These are phyloP conservation scores for Lepus townsendii DNA, from an alignment of 2,797 vertebrate genomes.

Conservation along the genomic window DNA sequence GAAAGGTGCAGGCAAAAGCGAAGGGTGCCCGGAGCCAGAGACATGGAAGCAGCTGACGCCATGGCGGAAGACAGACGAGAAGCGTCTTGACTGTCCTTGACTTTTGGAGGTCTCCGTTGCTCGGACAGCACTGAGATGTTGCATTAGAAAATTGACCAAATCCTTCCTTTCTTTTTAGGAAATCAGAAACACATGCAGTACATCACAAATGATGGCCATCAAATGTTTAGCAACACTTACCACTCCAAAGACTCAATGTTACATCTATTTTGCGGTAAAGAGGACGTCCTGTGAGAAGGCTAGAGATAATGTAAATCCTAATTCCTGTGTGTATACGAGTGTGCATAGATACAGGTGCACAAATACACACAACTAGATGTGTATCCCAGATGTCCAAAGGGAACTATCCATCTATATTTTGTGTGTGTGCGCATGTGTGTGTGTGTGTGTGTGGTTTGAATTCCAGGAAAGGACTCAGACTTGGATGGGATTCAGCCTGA, in stretches of 20 bases:
- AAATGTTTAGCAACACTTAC: not conserved
- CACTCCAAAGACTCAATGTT: not conserved
- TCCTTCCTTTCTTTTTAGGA: not conserved
- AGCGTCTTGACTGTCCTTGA: not conserved
- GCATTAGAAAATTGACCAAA: not conserved
- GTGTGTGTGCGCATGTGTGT: too few relatives aligned
- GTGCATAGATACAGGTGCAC: not conserved
- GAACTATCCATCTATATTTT: not conserved
- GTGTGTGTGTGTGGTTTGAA: not conserved
- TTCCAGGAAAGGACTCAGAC: constrained; percentile 67
- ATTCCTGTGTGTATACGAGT: not conserved
- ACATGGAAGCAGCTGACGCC: not conserved
- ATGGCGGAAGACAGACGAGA: not conserved
- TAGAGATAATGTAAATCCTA: not conserved
- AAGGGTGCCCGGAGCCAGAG: not conserved
- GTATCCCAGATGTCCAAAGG: fast-evolving
- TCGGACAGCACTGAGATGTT: not conserved
- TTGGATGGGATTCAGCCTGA: constrained; percentile 81
- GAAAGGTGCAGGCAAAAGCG: not conserved
- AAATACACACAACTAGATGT: too few relatives aligned
- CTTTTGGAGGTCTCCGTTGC: not conserved
- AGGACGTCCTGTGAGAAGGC: not conserved
- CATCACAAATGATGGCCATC: not conserved
- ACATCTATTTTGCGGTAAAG: not conserved
- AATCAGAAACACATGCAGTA: not conserved